These are phyloP conservation scores for Clarias platycephalus DNA, from an alignment of 2,797 vertebrate genomes.

Conservation along the genomic window DNA sequence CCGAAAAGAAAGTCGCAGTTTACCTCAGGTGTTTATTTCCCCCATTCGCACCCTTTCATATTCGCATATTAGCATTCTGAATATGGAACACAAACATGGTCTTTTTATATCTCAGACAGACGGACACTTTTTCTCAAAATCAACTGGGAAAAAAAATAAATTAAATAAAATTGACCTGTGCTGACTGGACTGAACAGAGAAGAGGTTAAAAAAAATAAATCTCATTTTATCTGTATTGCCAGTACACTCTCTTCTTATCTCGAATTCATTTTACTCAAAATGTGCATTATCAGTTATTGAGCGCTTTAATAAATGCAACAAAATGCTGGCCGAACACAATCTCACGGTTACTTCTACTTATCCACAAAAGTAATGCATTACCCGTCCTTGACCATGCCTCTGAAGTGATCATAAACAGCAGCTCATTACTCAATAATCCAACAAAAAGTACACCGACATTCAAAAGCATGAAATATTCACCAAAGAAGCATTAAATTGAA, in stretches of 20 bases:
- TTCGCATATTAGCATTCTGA: not conserved
- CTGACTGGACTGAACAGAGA: not conserved
- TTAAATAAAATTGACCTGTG: too few relatives aligned
- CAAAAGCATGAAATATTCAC: not conserved
- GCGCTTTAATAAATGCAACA: conserved; percentile 4
- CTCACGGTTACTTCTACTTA: not conserved
- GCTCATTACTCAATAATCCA: not conserved
- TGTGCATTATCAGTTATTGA: conserved; percentile 7
- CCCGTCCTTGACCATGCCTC: not conserved
- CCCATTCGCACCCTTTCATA: not conserved
- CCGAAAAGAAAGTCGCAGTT: not conserved
- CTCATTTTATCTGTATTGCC: not conserved
- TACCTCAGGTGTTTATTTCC: not conserved
- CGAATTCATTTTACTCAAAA: conserved; percentile 17
- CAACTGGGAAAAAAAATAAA: not conserved
- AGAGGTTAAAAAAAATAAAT: not conserved
- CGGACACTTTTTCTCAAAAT: not conserved
- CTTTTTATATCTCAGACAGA: not conserved
- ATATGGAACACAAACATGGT: not conserved
- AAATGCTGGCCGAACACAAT: not conserved
- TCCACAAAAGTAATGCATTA: conserved; percentile 4
- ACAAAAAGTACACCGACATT: not conserved
- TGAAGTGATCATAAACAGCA: not conserved
- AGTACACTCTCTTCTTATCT: not conserved
- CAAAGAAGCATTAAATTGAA: not conserved